Percentiles rank a stretch among this genome's conserved stretches.
phyloP scores from a whole-genome alignment of 2,113 vertebrate species.

The Xenotilapia flavipinnis region DNA sequence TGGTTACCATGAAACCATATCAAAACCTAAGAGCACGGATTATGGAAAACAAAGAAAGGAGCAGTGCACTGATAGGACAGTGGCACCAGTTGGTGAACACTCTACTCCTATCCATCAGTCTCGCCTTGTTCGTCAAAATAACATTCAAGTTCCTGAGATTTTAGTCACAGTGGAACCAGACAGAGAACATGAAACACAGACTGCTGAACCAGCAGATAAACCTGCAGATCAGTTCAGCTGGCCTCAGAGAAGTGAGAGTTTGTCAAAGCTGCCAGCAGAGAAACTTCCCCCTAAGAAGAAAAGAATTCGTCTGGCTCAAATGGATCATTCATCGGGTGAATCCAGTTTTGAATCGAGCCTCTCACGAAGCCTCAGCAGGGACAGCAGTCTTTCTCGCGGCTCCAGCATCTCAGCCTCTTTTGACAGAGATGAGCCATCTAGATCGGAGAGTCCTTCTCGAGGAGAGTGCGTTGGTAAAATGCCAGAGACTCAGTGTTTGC shows the following conservation, averaged over 20 bases:
- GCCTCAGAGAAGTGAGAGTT: conserved; percentile 93
- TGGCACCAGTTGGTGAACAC: conserved; percentile 57
- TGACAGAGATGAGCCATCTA: conserved; percentile 84
- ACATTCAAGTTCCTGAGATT: conserved; percentile 98
- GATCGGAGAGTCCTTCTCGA: conserved; percentile 78
- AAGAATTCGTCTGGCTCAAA: conserved; percentile 90
- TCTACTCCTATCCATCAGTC: conserved; percentile 71
- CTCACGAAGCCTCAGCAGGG: conserved; percentile 90
- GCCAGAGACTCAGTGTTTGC: conserved; percentile 78
- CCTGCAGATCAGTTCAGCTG: conserved; percentile 85
- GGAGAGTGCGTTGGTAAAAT: conserved; percentile 72
- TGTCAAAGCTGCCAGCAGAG: conserved; percentile 93
- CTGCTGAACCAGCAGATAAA: conserved; percentile 78
- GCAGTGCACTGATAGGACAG: conserved; percentile 48
- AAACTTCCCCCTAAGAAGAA: conserved; percentile 98
- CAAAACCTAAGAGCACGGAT: conserved; percentile 36
- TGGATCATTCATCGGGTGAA: conserved; percentile 91
- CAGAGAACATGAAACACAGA: conserved; percentile 79
- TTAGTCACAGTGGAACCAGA: conserved; percentile 96
- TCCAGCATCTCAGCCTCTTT: conserved; percentile 94
- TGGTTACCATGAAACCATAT: conserved; percentile 60
- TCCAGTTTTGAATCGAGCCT: conserved; percentile 90
- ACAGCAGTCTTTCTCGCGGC: conserved; percentile 89
- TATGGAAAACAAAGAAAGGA: conserved; percentile 64
- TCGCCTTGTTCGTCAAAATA: conserved; percentile 90